phyloP scores from a whole-genome alignment of 2,888 invertebrate species.

The Lepidonotus clava region DNA sequence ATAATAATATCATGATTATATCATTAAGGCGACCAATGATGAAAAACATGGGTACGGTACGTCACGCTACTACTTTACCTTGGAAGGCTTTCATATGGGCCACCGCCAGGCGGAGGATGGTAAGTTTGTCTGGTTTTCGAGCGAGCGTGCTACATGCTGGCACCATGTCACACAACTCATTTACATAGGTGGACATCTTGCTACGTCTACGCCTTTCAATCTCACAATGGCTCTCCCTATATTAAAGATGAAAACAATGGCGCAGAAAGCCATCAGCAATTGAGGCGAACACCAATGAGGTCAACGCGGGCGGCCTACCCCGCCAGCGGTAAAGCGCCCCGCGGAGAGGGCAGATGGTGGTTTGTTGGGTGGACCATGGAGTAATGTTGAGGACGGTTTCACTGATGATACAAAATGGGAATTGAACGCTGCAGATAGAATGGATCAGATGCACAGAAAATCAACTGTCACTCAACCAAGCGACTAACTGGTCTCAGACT shows the following conservation, averaged over 20 bases:
- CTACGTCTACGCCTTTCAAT: conserved; percentile 97
- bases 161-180: conserved; percentile 99
- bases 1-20: not conserved
- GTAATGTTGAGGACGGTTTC: conserved; percentile 36
- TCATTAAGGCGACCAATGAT: conserved; percentile 35
- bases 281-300: not conserved
- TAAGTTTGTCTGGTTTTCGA: conserved; percentile 98
- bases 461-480: conserved; percentile 24
- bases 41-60: conserved; percentile 27
- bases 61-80: conserved; percentile 83
- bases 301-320: not conserved
- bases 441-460: conserved; percentile 48
- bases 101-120: conserved; percentile 98
- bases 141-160: conserved; percentile 98
- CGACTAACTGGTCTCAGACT: not conserved
- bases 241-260: conserved; percentile 45
- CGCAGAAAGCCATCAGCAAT: conserved; percentile 36
- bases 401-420: conserved; percentile 51
- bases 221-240: conserved; percentile 97
- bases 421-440: conserved; percentile 47
- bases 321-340: not conserved
- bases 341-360: not conserved
- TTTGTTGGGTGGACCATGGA: not conserved
- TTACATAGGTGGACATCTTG: conserved; percentile 99
- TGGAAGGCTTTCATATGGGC: conserved; percentile 98